Base-by-base conservation (phyloP, 64 coral and sea anemone species). In the Pocillopora verrucosa region DNA sequence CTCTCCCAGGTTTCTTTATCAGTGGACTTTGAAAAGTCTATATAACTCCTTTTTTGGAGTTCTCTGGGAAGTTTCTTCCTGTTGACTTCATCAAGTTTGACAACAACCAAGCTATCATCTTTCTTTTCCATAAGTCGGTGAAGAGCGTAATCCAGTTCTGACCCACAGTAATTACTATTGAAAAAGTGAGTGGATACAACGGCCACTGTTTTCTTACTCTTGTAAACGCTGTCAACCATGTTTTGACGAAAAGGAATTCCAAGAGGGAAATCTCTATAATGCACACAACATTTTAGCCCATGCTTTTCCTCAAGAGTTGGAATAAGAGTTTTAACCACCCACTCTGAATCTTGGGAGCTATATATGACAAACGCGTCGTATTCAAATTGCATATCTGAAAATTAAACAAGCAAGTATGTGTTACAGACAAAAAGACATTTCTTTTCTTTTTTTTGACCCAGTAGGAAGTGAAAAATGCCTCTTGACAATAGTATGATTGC, bases 41-140 rank as follows among this genome's bases (percentile, higher is more conserved):
- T 80, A 19, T 80, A 80, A 24, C 77, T 80, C 22, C 77, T 60
- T 13, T 60, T 12, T 80, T 80, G n/a, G 1, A 80, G 77, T 60
- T 59, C 77, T 11, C 25, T 26, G n/a, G 77, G 77, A 13, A 80
- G 20, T 34, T 80, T 60, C 9, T 56, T 11, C 9, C 17, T 24
- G 1, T 80, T 51, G 13, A 80, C 57, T 26, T 80, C 77, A 60
- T 60, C 77, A 3, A 80, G 56, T 56, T 80, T 59, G 11, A 81
- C 62, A 6, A 63, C 78, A 24, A 61, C n/a, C 11, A 81, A 12
- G 11, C 58, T 62, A 24, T 79, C 56, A 60, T 79, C 77, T 79
- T 58, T 26, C 22, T 24, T 59, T 26, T 79, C 77, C 19, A 25
- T 26, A 59, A 79, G 56, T 11, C 78, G 78, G 16, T 11, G 25